phyloP scores from a whole-genome alignment of 2,113 vertebrate genomes.

The Sceloporus undulatus region DNA sequence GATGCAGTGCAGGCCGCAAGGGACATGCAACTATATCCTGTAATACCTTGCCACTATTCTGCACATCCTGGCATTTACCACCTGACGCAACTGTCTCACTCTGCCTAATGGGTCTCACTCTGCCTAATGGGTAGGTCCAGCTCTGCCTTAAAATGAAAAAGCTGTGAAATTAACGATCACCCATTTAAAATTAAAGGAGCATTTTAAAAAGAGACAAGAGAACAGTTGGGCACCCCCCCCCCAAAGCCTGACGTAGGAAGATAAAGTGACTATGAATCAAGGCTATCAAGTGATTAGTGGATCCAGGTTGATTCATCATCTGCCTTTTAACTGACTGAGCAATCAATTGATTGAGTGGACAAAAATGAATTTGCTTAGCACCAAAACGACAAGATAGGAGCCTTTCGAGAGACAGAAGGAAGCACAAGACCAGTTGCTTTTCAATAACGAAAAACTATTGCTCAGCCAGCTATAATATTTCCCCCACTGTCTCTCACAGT shows the following conservation, averaged over 20 bases:
- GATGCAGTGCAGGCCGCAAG: neutral
- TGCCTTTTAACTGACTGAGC: slow-evolving; percentile 13
- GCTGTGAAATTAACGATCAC: neutral
- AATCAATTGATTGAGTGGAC: slow-evolving; percentile 6
- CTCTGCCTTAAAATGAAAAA: neutral
- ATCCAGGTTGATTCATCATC: slow-evolving; percentile 2
- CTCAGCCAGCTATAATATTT: neutral
- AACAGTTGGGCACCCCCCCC: neutral
- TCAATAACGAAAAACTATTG: neutral
- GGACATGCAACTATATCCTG: neutral
- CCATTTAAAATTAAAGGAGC: neutral
- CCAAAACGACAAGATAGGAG: neutral
- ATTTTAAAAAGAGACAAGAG: neutral
- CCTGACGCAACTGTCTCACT: neutral
- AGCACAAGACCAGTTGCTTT: slow-evolving; percentile 20
- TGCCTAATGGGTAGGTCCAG: neutral
- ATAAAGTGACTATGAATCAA: neutral
- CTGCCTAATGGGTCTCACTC: neutral
- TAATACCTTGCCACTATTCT: neutral
- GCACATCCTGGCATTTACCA: neutral
- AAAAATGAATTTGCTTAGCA: slow-evolving; percentile 12
- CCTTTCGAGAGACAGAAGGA: neutral
- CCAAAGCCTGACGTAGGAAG: neutral
- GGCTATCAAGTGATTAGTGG: slow-evolving; percentile 3
- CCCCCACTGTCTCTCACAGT: neutral